These are phyloP conservation scores for Danio tinwini DNA, from an alignment of 2,797 vertebrate genomes.

Conservation along the genomic window DNA sequence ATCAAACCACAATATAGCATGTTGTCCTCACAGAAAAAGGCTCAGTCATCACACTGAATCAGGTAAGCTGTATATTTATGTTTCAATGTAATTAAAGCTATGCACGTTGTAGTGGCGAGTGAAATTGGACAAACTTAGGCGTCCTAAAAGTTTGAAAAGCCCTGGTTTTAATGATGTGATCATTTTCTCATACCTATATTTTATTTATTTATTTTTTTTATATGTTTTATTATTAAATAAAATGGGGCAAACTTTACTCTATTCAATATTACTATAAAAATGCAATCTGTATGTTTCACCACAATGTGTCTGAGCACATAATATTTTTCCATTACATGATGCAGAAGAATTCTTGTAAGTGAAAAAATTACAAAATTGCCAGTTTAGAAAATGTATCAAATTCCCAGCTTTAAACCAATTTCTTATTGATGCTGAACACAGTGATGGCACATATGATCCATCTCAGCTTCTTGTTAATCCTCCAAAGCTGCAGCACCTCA, in stretches of 20 bases:
- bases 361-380: conserved; percentile 4
- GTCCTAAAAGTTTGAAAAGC: too few relatives aligned
- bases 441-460: conserved; percentile 2
- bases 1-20: too few relatives aligned
- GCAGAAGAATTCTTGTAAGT: not conserved
- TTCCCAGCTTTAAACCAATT: conserved; percentile 10
- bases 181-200: not conserved
- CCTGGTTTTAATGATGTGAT: too few relatives aligned
- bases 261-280: not conserved
- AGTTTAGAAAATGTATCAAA: conserved; percentile 27
- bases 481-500: conserved; percentile 57
- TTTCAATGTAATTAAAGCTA: too few relatives aligned
- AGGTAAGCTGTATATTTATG: too few relatives aligned
- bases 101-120: too few relatives aligned
- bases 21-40: too few relatives aligned
- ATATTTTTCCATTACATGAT: conserved; percentile 16
- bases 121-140: too few relatives aligned
- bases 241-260: not conserved
- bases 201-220: not conserved
- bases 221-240: not conserved
- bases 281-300: not conserved
- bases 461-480: conserved; percentile 28
- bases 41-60: too few relatives aligned
- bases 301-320: not conserved
- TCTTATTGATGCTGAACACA: conserved; percentile 7